A percentile compares a stretch with the other conserved stretches of the same genome.
Conservation (phyloP, 2,888 invertebrate species). For the Slavum lentiscoides region DNA sequence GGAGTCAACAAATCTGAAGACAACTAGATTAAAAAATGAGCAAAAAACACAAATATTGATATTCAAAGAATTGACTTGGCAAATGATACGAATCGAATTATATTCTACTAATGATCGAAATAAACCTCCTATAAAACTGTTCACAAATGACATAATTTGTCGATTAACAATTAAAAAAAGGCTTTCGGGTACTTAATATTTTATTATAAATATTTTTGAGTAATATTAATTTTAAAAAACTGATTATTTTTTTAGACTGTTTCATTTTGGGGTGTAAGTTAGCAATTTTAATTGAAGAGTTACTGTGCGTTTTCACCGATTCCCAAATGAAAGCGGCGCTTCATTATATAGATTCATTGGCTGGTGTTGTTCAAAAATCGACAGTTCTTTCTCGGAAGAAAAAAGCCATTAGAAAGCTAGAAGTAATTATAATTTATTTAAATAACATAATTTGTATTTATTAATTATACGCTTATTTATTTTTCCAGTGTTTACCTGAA, state of each 20-base stretch:
- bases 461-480: neutral
- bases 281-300: conserved; percentile 89
- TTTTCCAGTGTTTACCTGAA: conserved; percentile 68
- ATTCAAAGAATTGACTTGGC: conserved; percentile 97
- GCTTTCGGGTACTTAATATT: conserved; percentile 69
- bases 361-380: conserved; percentile 78
- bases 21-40: conserved; percentile 89
- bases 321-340: conserved; percentile 92
- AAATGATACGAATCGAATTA: conserved; percentile 93
- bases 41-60: conserved; percentile 87
- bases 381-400: conserved; percentile 77
- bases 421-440: conserved; percentile 61
- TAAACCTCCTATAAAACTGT: conserved; percentile 84
- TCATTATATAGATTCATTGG: conserved; percentile 83
- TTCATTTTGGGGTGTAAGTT: conserved; percentile 89
- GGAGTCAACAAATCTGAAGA: conserved; percentile 81
- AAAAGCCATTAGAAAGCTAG: conserved; percentile 83
- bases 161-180: conserved; percentile 94
- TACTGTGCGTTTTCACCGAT: conserved; percentile 96
- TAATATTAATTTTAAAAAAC: conserved; percentile 8
- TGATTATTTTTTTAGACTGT: conserved; percentile 71
- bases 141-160: conserved; percentile 92
- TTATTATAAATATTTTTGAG: neutral
- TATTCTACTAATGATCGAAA: conserved; percentile 76
- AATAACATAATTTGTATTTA: neutral